phyloP scores from a whole-genome alignment of 2,888 invertebrate genomes.

The Eulithis testata region DNA sequence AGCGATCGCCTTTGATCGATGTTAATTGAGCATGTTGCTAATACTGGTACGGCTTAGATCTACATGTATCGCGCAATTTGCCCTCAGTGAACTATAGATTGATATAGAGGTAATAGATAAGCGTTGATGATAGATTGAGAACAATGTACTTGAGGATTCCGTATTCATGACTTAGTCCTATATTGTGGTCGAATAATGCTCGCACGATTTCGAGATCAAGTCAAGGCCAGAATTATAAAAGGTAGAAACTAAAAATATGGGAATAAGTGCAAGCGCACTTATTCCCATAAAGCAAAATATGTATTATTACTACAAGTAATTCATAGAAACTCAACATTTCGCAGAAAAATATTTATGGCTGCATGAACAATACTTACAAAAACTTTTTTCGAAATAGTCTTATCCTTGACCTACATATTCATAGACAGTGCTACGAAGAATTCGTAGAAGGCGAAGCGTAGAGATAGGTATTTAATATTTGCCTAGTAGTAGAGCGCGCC shows the following conservation, averaged over 20 bases:
- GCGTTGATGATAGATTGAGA: slow-evolving; percentile 19
- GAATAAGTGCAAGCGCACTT: too few species aligned
- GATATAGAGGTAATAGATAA: neutral
- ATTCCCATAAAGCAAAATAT: too few species aligned
- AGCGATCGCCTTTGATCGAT: slow-evolving; percentile 36
- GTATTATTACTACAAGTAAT: too few species aligned
- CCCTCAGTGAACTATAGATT: slow-evolving; percentile 8
- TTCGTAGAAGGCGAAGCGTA: neutral
- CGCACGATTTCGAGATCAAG: too few species aligned
- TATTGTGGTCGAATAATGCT: too few species aligned
- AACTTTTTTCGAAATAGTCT: too few species aligned
- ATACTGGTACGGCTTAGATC: slow-evolving; percentile 33
- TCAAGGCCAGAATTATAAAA: too few species aligned
- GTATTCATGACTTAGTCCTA: too few species aligned
- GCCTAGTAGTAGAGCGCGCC: slow-evolving; percentile 13
- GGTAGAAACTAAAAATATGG: too few species aligned
- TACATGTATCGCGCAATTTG: slow-evolving; percentile 24
- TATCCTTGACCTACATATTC: neutral
- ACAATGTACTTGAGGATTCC: slow-evolving; percentile 11
- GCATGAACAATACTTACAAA: too few species aligned
- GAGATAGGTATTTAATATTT: slow-evolving; percentile 23
- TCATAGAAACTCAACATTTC: too few species aligned
- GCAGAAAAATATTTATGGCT: neutral
- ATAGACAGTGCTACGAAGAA: neutral
- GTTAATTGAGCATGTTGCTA: slow-evolving; percentile 38